Base-by-base conservation (phyloP, 1,140 invertebrate species). In the Pseudomyrmex concolor region DNA sequence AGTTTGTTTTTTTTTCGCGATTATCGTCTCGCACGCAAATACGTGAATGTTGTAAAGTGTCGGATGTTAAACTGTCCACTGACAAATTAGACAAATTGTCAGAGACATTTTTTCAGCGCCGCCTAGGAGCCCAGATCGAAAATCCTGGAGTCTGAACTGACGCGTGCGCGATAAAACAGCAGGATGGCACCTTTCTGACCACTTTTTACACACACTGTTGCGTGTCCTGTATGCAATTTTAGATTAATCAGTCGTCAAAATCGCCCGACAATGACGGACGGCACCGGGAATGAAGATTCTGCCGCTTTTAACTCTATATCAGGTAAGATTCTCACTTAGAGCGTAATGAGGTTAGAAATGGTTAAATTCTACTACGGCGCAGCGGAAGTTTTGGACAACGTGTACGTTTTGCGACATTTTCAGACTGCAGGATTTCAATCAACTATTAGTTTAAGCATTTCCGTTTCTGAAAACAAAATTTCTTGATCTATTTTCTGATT, bases 211-310 rank as follows among this genome's bases (percentile, higher is more conserved):
- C 34, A 7, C 34, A 34, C 9, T 22, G 54, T 67, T 17, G 34
- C 12, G 72, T 73, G 57, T 87, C 48, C 76, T 51, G 43, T 2
- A 12, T 54, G n/a, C 17, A 1, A 48, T 67, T 57, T 74, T 10
- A 51, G 22, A 51, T 25, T 74, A 66, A 57, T 3, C 12, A 0
- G 2, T 54, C 25, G 60, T 25, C 3, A 45, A 43, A 22, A 55
- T 10, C 59, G 9, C 8, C 34, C 55, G 66, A 84, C 34, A 60
- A 90, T 90, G 85, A 90, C 84, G 12, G 83, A 88, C 50, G 74
- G 71, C 34, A 74, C 78, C 19, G 66, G 48, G 12, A 81, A 83
- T 1, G 74, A 83, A 7, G 76, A 89, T 45, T 62, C 62, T 3
- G 67, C 67, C 2, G 64, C 54, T 10, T 77, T 89, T 15, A 87